Evolutionary conservation across 2,113 vertebrate genomes (phyloP), one percentile per base, ranked within the genome.

Genomic region (Proterorhinus semilunaris): DNA sequence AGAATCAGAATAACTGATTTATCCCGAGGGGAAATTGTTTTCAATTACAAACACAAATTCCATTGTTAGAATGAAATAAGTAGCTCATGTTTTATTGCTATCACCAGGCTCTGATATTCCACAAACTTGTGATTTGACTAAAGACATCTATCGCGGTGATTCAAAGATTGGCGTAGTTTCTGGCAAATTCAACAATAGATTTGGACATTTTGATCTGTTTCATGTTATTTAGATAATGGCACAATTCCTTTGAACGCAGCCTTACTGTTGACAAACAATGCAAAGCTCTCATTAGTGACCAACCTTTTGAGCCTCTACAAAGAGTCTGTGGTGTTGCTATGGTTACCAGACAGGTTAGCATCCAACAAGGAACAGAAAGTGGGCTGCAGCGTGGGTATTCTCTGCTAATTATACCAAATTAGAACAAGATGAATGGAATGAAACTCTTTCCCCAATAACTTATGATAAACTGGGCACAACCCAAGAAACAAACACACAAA

Each of bases 261-360:
- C 55, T 13, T 55, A 27, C 27, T 55, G 53, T 55, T 55, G 21
- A 27, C 21, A 42, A 13, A 58, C 55, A 58, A 36, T 58, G 13
- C 21, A 58, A 42, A 42, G 27, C 85, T 86, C 82, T 91, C 79
- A 87, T 87, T 87, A 88, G 75, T 82, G 75, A 74, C 79, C 65
- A 75, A 76, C 51, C 42, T 15, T 80, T 64, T 84, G 82, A 76
- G 74, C 71, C 67, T 78, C n/a, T 61, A 68, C 54, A 61, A 80
- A 84, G 53, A 84, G 80, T 84, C 80, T 68, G 45, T 69, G 65
- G 68, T 72, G 90, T 90, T 88, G 74, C 88, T 72, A 89, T 89
- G 87, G 88, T 77, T 80, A 91, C 90, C 69, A 66, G 81, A 82
- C 78, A 78, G 83, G 74, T 88, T 88, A 80, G 67, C n/a, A 65